Evolutionary conservation across 2,797 vertebrate genomes (phyloP), one percentile per base, ranked within the genome.

Genomic region (Luscinia luscinia): DNA sequence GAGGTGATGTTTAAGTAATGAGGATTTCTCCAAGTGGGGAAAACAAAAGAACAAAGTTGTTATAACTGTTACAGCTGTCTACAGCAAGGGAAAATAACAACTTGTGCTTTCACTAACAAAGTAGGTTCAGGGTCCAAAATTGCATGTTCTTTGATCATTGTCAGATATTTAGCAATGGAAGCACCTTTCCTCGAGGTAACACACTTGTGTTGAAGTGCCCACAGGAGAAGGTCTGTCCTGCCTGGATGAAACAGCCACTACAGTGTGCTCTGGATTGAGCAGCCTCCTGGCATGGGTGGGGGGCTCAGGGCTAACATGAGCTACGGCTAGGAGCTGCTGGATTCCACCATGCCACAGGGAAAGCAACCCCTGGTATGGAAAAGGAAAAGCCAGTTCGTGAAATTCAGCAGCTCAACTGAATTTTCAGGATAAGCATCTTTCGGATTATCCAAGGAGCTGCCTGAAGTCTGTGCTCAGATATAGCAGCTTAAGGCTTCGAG

Each of bases 11-110:
- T 95, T 96, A 94, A 84, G 90, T 95, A 96, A 94, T 30, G 57
- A 97, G 91, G 93, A 78, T 73, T 97, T 96, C 92, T 97, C 92
- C 85, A 89, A 96, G 95, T 66, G 67, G 41, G 74, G 69, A 96
- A 97, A 97, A 96, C 93, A 96, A 97, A 96, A 96, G 90, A 94
- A 91, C 45, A 84, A 96, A 94, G 92, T 94, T 84, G 67, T 86
- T 95, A 80, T 93, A 93, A 93, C 91, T 95, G 59, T 92, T 94
- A 79, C 89, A 97, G 75, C 92, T 97, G 91, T 90, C 36, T 77
- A 55, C 40, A 91, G 52, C 63, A 75, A 64, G 6, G 40, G 52
- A 74, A 94, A 91, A 72, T 62, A 91, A 43, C 38, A 92, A 54
- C 55, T 80, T 3, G 1, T 43, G 21, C 70, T 87, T 79, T 61